A percentile compares a stretch with the other conserved stretches of the same genome.
phyloP scores from a whole-genome alignment of 2,113 vertebrate species.

The Lagopus leucura region DNA sequence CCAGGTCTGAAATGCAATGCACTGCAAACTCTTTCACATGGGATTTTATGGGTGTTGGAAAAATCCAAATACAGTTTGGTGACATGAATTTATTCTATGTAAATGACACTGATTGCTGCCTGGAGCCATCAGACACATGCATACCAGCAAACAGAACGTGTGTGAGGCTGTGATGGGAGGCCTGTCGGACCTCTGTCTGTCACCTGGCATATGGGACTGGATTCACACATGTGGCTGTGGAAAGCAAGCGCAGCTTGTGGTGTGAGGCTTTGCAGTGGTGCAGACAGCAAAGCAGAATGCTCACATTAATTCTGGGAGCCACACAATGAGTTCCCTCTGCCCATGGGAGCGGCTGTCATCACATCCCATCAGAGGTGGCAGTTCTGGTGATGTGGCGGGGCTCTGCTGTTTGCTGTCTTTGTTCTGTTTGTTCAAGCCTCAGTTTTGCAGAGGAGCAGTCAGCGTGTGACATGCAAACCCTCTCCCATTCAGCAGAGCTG shows the following conservation, averaged over 20 bases:
- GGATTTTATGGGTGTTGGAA: not conserved
- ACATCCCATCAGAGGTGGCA: not conserved
- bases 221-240: not conserved
- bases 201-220: constrained; percentile 55
- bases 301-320: not conserved
- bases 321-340: constrained; percentile 14
- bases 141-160: not conserved
- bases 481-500: not conserved
- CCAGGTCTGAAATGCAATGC: not conserved
- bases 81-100: not conserved
- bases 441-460: not conserved
- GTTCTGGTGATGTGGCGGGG: not conserved
- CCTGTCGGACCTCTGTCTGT: constrained; percentile 20
- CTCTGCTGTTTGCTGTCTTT: not conserved
- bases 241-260: not conserved
- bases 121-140: not conserved
- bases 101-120: not conserved
- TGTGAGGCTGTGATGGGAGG: not conserved
- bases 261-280: not conserved
- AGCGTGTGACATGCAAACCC: rapidly evolving
- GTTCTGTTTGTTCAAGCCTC: not conserved
- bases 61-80: not conserved
- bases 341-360: constrained; percentile 38
- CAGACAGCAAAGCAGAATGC: not conserved
- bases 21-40: not conserved